Base-by-base conservation (phyloP, 2,888 invertebrate genomes). In the Heliconius charithonia region DNA sequence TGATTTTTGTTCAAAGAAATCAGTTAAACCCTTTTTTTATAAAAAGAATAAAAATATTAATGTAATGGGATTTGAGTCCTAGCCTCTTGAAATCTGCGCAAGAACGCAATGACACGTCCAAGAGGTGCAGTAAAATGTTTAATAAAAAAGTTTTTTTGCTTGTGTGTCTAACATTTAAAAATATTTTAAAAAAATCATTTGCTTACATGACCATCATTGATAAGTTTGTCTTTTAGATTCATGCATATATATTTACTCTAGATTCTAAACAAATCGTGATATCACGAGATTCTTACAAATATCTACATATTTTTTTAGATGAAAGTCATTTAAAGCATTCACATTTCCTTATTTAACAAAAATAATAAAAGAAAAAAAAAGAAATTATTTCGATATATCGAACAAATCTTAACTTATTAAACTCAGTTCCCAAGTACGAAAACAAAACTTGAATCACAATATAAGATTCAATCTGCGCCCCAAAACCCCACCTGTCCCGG, bases 401-500 rank as follows among this genome's bases (percentile, higher is more conserved):
- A n/a, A 37, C n/a, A 41, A 67, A 67, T 67, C 4, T 37, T 19
- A 67, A 67, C 41, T 72, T 72, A 56, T 72, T 59, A 72, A 63
- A 37, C 73, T 16, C n/a, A 73, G 25, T 73, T 73, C 63, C 27
- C 63, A 59, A 63, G 41, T 16, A 73, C 6, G 25, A 27, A 59
- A 41, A 73, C 37, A 62, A 73, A 73, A 73, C 19, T 27, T 22
- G 62, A 73, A 41, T 73, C 59, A 41, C 72, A 73, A 59, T 73
- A 62, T 37, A 67, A 59, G 66, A 73, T 77, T 45, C 72, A 51
- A 63, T 70, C 73, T 45, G 27, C 67, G 70, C 32, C 75, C n/a
- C n/a, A n/a, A n/a, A n/a, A n/a, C n/a, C 76, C 73, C 79, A 81
- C 81, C 81, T 81, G 77, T 76, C 79, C 65, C 63, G 59, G 51